Base-by-base conservation (phyloP, 1,140 invertebrate genomes). In the Sinonovacula constricta region DNA sequence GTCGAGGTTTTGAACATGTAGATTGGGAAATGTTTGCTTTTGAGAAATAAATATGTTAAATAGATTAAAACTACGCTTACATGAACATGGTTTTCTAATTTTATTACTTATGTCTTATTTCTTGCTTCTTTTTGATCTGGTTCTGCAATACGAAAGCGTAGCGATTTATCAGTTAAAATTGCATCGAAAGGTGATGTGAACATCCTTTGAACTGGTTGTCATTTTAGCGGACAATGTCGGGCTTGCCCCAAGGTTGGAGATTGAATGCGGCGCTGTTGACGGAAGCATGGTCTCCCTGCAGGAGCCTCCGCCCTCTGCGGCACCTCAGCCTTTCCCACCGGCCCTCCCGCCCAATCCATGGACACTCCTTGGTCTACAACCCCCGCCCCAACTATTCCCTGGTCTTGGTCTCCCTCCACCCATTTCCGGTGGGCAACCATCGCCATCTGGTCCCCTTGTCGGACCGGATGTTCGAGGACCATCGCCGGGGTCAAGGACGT, bases 161-260 rank as follows among this genome's bases (percentile, higher is more conserved):
- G n/a, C n/a, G n/a, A n/a, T n/a, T n/a, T n/a, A n/a, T n/a, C n/a
- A n/a, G n/a, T n/a, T n/a, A n/a, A n/a, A n/a, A n/a, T n/a, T n/a
- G n/a, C n/a, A n/a, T n/a, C n/a, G n/a, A n/a, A n/a, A n/a, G n/a
- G n/a, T n/a, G n/a, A n/a, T n/a, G n/a, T n/a, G n/a, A n/a, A n/a
- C n/a, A n/a, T n/a, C n/a, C n/a, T n/a, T n/a, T n/a, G n/a, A n/a
- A n/a, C n/a, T n/a, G n/a, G n/a, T n/a, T n/a, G n/a, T n/a, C n/a
- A n/a, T n/a, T n/a, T n/a, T 45, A 75, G 71, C 36, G 22, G 71
- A 75, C 60, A 75, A 75, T 30, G 49, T 75, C 30, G 71, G 71
- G 0, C 53, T 56, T 30, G 24, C 39, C 39, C 71, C 71, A 0
- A 66, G 28, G 30, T 39, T 75, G 5, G 31, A 75, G 22, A 1